phyloP scores from a whole-genome alignment of 1,140 invertebrate species.

The Diorhabda elongata region DNA sequence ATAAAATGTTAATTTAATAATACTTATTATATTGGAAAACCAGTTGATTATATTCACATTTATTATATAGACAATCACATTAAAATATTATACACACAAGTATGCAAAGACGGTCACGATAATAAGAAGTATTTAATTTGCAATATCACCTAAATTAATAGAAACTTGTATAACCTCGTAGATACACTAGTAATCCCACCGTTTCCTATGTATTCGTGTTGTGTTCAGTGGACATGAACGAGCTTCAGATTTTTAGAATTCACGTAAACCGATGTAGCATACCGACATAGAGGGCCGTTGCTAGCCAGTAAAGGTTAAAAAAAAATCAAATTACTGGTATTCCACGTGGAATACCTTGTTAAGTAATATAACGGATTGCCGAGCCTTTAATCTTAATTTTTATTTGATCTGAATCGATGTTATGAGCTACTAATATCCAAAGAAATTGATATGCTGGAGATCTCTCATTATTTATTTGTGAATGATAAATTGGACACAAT shows the following conservation, averaged over 20 bases:
- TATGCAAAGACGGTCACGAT: no score
- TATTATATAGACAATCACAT: no score
- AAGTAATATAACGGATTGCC: slow-evolving; percentile 11
- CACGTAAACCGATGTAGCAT: slow-evolving; percentile 4
- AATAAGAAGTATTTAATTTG: no score
- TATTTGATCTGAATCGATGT: slow-evolving; percentile 15
- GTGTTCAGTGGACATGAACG: slow-evolving; percentile 12
- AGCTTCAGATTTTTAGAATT: slow-evolving; percentile 3
- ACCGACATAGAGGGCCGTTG: slow-evolving; percentile 1
- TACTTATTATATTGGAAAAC: no score
- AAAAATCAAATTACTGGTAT: slow-evolving; percentile 18
- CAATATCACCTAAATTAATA: neutral
- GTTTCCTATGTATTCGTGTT: neutral
- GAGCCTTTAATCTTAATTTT: slow-evolving; percentile 15
- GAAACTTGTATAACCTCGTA: neutral
- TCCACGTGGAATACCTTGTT: slow-evolving; percentile 16
- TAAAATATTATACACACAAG: no score
- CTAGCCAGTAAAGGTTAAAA: slow-evolving; percentile 4
- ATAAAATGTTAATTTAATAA: no score
- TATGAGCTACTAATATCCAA: neutral
- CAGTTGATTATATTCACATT: no score
- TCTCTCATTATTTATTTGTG: no score
- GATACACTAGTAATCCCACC: neutral
- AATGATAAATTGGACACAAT: no score
- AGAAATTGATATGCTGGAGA: no score